A percentile compares a stretch with the other conserved stretches of the same genome.
Conservation (phyloP, 2,888 invertebrate genomes). For the Callinectes sapidus region DNA sequence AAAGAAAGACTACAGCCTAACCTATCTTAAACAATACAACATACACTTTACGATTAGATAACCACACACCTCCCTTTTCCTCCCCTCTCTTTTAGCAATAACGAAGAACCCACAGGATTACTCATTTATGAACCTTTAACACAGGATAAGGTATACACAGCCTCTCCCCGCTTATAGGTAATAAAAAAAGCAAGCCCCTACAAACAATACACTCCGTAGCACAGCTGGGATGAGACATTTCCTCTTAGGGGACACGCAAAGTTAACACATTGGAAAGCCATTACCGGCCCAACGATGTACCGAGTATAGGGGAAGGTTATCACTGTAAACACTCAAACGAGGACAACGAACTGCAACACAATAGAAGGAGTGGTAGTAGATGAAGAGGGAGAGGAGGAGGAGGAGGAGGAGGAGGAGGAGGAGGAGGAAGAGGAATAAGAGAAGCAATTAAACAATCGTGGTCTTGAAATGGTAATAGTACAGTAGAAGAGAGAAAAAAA, state of each 20-base stretch:
- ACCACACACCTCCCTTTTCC: neutral
- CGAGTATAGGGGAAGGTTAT: slow-evolving; percentile 32
- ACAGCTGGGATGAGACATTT: slow-evolving; percentile 34
- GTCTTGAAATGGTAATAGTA: neutral
- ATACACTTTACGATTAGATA: neutral
- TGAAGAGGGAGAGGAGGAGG: slow-evolving; percentile 7
- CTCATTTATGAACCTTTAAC: neutral
- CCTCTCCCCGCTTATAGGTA: neutral
- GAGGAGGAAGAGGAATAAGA: neutral
- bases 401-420: neutral
- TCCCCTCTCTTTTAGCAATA: neutral
- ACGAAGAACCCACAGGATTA: neutral
- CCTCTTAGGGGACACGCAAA: slow-evolving; percentile 26
- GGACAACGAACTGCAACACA: neutral
- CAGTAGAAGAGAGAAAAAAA: neutral
- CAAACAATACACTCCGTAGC: slow-evolving; percentile 27
- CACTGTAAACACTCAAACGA: slow-evolving; percentile 36
- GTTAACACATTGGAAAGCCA: slow-evolving; percentile 54
- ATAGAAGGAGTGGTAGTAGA: neutral
- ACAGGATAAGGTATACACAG: neutral
- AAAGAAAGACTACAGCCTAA: neutral
- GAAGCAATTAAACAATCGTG: neutral
- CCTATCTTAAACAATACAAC: neutral
- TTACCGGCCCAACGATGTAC: slow-evolving; percentile 21
- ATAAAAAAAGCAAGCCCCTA: neutral